Percentiles rank a stretch among this genome's conserved stretches.
Evolutionary conservation across 1,140 invertebrate species (phyloP).

Genomic region (Bombus superbus): DNA sequence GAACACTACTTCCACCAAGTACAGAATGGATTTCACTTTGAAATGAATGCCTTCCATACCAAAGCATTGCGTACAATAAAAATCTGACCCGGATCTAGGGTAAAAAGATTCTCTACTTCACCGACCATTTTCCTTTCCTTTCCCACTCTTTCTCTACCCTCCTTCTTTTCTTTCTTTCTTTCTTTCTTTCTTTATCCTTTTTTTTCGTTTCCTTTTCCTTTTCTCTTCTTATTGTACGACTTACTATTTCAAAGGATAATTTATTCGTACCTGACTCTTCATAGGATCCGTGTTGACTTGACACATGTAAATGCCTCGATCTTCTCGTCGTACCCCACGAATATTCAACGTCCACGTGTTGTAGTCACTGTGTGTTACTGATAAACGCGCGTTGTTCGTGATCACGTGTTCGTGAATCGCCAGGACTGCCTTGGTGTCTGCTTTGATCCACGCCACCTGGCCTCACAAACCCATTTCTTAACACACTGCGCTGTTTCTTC

Average conservation of each 20-base stretch:
- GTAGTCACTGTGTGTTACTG: constrained; percentile 93
- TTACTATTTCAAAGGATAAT: not conserved
- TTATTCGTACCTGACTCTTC: constrained; percentile 90
- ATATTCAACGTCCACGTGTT: constrained; percentile 95
- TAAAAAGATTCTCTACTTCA: constrained; percentile 41
- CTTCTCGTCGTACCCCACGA: constrained; percentile 90
- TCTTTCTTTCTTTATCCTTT: not conserved
- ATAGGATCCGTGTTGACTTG: constrained; percentile 97
- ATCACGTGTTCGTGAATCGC: constrained; percentile 96
- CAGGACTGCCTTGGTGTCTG: constrained; percentile 94
- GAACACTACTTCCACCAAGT: not conserved
- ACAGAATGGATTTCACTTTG: constrained; percentile 38
- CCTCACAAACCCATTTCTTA: constrained; percentile 70
- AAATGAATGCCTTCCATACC: constrained; percentile 30
- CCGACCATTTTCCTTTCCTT: not conserved
- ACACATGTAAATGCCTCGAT: constrained; percentile 95
- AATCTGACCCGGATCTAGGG: constrained; percentile 45
- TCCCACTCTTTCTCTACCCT: not conserved
- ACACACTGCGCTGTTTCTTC: not conserved
- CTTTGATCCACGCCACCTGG: constrained; percentile 96
- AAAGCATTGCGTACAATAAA: constrained; percentile 43
- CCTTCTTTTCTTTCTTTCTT: not conserved
- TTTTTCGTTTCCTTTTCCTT: not conserved
- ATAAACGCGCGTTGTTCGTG: constrained; percentile 93
- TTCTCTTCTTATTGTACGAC: not conserved